Percentiles rank a stretch among this genome's conserved stretches.
Conservation (phyloP, 2,888 invertebrate genomes). For the Hyalella azteca region DNA sequence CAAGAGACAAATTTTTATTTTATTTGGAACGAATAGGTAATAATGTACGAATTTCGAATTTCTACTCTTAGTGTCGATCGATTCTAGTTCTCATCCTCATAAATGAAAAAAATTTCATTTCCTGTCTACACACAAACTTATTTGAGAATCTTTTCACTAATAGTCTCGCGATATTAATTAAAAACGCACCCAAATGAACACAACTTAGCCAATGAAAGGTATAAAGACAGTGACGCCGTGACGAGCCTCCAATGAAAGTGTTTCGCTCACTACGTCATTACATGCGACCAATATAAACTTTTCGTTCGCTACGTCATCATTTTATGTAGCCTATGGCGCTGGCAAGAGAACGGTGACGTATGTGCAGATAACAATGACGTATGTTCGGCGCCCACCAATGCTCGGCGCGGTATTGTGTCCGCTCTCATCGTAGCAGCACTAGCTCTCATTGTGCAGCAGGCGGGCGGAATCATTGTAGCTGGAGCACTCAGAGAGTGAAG, state of each 20-base stretch:
- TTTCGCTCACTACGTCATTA: neutral
- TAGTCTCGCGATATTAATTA: neutral
- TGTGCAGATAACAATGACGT: neutral
- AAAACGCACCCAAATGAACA: conserved; percentile 6
- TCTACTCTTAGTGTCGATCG: too few species aligned
- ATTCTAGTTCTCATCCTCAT: too few species aligned
- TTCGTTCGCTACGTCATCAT: neutral
- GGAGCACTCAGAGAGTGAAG: conserved; percentile 10
- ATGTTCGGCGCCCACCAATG: conserved; percentile 20
- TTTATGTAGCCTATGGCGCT: neutral
- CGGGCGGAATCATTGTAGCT: conserved; percentile 11
- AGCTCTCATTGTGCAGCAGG: conserved; percentile 36
- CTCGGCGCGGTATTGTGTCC: conserved; percentile 33
- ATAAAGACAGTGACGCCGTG: conserved; percentile 4
- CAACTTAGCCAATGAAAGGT: conserved; percentile 16
- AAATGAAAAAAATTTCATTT: too few species aligned
- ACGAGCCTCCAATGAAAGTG: conserved; percentile 25
- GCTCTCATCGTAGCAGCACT: conserved; percentile 33
- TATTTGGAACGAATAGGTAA: too few species aligned
- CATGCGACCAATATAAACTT: neutral
- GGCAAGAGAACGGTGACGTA: neutral
- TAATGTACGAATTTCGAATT: too few species aligned
- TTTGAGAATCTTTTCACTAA: too few species aligned
- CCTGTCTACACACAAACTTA: too few species aligned
- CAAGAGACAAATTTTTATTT: too few species aligned